Evolutionary conservation across 37 sponge, comb jelly and placozoan species (phyloP).

Genomic region (Chondrosia reniformis): DNA sequence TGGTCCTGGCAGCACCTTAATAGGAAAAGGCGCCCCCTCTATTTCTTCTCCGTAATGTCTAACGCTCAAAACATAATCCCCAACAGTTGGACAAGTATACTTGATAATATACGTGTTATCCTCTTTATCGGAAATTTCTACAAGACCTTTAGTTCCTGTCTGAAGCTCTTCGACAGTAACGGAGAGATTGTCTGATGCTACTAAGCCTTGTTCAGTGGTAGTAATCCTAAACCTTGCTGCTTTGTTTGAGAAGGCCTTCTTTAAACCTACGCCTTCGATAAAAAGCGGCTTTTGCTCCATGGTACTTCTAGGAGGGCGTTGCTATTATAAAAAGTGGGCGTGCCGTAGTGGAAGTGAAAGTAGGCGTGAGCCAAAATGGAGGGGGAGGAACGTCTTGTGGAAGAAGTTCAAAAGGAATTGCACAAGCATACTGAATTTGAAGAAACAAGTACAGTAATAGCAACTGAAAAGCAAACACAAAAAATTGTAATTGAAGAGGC

Average conservation of each 20-base stretch:
- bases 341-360: background rate
- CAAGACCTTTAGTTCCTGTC: background rate
- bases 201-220: conserved; percentile 4
- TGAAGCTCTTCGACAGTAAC: background rate
- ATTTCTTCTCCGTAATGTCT: conserved; percentile 9
- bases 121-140: conserved; percentile 8
- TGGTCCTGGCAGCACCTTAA: conserved; percentile 10
- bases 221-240: conserved; percentile 20
- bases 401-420: too few species aligned
- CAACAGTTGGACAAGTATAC: conserved; percentile 15
- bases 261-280: conserved; percentile 18
- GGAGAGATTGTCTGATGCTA: background rate
- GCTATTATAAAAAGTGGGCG: background rate
- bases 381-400: too few species aligned
- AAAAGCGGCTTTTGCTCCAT: background rate
- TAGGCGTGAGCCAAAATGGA: background rate
- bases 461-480: too few species aligned
- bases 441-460: too few species aligned
- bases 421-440: too few species aligned
- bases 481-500: too few species aligned
- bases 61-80: conserved; percentile 1
- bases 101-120: conserved; percentile 9
- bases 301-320: background rate
- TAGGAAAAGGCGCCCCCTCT: background rate
- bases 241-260: conserved; percentile 14